phyloP scores from a whole-genome alignment of 1,140 invertebrate genomes.

The Teleogryllus occipitalis region DNA sequence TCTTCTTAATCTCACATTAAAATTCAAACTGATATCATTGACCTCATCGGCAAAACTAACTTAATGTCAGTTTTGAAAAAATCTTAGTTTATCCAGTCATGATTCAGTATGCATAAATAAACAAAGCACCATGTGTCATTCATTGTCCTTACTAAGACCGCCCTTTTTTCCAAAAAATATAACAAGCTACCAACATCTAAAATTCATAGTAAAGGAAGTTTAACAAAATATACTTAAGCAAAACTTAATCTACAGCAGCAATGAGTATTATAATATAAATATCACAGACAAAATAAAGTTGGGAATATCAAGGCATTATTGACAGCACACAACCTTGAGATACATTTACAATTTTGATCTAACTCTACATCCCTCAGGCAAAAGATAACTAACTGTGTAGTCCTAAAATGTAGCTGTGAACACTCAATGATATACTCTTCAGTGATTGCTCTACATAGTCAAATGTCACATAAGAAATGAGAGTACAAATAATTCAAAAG shows the following conservation, averaged over 20 bases:
- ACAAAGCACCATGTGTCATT: background rate
- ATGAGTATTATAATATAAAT: constrained; percentile 2
- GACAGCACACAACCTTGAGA: background rate
- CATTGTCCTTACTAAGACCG: background rate
- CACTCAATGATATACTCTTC: too few species aligned
- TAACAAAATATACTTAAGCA: background rate
- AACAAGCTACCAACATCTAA: background rate
- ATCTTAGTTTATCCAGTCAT: background rate
- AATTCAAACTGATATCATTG: background rate
- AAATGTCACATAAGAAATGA: too few species aligned
- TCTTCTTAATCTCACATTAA: too few species aligned
- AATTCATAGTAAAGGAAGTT: background rate
- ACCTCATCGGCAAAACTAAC: background rate
- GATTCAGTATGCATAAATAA: background rate
- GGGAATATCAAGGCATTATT: background rate
- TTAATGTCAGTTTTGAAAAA: background rate
- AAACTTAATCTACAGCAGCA: background rate
- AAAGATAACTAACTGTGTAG: too few species aligned
- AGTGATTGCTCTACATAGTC: too few species aligned
- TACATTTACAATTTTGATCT: background rate
- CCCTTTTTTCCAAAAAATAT: background rate
- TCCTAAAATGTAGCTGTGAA: too few species aligned
- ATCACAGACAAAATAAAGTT: constrained; percentile 1
- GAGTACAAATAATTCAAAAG: too few species aligned
- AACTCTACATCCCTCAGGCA: background rate